Evolutionary conservation across 64 coral and sea anemone species (phyloP), one percentile per base, ranked within the genome.

Genomic region (Actinia tenebrosa): DNA sequence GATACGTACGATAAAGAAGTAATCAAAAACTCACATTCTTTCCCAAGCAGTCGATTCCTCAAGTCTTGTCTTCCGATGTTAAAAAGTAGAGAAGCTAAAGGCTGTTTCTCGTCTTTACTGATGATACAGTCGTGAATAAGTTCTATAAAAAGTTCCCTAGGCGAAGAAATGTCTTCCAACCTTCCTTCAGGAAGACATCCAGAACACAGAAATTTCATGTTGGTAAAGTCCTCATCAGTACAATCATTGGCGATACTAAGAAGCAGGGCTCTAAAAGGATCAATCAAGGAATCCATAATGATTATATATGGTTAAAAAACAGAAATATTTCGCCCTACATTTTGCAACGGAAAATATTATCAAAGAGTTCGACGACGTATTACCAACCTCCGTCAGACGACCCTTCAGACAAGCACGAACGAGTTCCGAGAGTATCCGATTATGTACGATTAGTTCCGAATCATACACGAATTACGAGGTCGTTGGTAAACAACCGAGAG

Each of bases 161-260:
- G 91, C 52, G 46, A 71, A 63, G 23, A 54, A 71, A 96, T 71
- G 55, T 60, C 81, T 62, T 96, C 94, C 17, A 96, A 46, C 10
- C 80, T 88, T 71, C 91, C 89, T 72, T 92, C 94, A 23, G 94
- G 91, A 84, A 96, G 52, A 44, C 87, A 87, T 45, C 91, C 91
- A 75, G 86, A 47, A 78, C 94, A 96, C 0, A 96, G 86, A 90
- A 96, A 96, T 68, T 93, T 97, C 80, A 97, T 66, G 82, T 97
- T 97, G 56, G 69, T 87, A 66, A 97, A 92, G 83, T 97, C 94
- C 61, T 97, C 94, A 42, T 93, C 88, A 3, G 88, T 88, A 2
- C 91, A 68, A 60, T 93, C 94, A 10, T 84, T 89, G 4, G 88
- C 90, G 78, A 97, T 93, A 3, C 83, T 84, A 19, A 97, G 88